Evolutionary conservation across 1,140 invertebrate species (phyloP), one percentile per base, ranked within the genome.

Genomic region (Trinorchestia longiramus): DNA sequence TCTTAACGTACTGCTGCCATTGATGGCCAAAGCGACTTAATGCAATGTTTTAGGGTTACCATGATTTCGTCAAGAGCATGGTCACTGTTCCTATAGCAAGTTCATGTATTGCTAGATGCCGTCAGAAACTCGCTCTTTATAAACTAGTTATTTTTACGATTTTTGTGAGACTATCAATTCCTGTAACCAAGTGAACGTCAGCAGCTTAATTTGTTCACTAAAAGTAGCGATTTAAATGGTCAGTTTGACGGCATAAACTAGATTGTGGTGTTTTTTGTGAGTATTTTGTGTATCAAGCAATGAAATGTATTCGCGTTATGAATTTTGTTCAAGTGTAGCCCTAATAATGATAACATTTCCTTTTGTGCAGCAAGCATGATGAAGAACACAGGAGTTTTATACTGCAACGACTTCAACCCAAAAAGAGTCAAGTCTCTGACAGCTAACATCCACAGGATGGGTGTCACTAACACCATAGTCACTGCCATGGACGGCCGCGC

Each of bases 351-450:
- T 19, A 53, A 53, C 6, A 53, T 95, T 4, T 45, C 42, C 15
- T 19, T 95, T 41, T 95, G 95, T 47, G 45, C 45, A 96, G 96
- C 99, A 96, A 98, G 99, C 0, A 97, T 99, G 28, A 99, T 99
- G 99, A 99, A 99, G 97, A 99, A 99, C 97, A 99, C 99, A 0
- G 99, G 99, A 0, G 98, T 98, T n/a, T 97, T 99, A 23, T 99
- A 99, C 97, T 98, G 99, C 8, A 99, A 99, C 97, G 99, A 99
- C 97, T 98, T 98, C 0, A 99, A 99, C 97, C 98, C 98, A 97
- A 99, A 99, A 90, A 98, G 99, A 97, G 98, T 98, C 28, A 99
- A 99, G 97, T 99, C 99, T 53, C 98, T 99, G 96, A 98, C 99
- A 88, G 99, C 99, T 44, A 99, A 99, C 97, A 98, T 99, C 96